Percentiles rank a stretch among this genome's conserved stretches.
Conservation (phyloP, 2,888 invertebrate genomes). For the Sphinx pinastri region DNA sequence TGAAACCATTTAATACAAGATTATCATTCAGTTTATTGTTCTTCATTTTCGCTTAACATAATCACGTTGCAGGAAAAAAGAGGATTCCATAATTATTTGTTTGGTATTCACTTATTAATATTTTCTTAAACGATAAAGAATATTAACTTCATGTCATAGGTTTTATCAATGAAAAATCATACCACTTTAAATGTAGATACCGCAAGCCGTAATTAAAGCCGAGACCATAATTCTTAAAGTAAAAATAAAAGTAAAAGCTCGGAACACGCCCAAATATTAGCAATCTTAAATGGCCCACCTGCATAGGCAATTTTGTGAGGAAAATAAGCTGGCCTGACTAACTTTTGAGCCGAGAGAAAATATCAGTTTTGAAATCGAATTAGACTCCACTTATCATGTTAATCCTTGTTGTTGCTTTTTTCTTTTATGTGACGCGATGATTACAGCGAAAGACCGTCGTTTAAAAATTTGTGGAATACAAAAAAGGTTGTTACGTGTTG, state of each 20-base stretch:
- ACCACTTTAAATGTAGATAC: slow-evolving; percentile 6
- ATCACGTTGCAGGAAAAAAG: not conserved
- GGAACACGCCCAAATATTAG: slow-evolving; percentile 26
- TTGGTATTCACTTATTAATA: not conserved
- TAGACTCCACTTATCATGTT: slow-evolving; percentile 52
- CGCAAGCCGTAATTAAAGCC: slow-evolving; percentile 17
- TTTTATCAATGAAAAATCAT: slow-evolving; percentile 14
- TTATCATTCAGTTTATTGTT: slow-evolving; percentile 11
- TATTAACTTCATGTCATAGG: slow-evolving; percentile 5
- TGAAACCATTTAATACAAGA: not conserved
- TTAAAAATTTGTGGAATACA: slow-evolving; percentile 47
- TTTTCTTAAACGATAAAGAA: slow-evolving; percentile 23
- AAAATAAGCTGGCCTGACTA: slow-evolving; percentile 28
- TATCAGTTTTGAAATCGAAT: slow-evolving; percentile 42
- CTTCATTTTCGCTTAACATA: not conserved
- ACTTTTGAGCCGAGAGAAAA: slow-evolving; percentile 32
- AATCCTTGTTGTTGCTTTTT: slow-evolving; percentile 43
- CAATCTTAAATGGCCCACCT: slow-evolving; percentile 31
- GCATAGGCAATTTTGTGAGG: slow-evolving; percentile 28
- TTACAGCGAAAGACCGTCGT: slow-evolving; percentile 38
- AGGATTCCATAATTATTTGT: not conserved
- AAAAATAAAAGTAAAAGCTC: slow-evolving; percentile 25
- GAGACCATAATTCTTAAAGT: slow-evolving; percentile 26
- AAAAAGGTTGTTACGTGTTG: slow-evolving; percentile 40
- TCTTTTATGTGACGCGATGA: slow-evolving; percentile 43